phyloP scores from a whole-genome alignment of 1,140 invertebrate genomes.

The Pteromalus puparum region DNA sequence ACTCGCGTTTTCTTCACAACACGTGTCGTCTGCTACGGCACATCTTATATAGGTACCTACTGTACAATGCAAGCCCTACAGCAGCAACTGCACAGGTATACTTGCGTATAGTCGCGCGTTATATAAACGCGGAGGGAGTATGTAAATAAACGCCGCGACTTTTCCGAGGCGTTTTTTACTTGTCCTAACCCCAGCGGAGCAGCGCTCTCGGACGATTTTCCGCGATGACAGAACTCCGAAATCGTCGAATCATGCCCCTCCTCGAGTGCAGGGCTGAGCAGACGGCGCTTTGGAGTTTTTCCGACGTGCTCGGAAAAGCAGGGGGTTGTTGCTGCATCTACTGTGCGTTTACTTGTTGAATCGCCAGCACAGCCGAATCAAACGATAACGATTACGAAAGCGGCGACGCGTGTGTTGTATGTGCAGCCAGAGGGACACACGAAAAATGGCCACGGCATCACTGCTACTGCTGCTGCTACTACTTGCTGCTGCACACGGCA shows the following conservation, averaged over 20 bases:
- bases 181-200: no score
- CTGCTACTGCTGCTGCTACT: conserved; percentile 54
- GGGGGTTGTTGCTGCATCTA: no score
- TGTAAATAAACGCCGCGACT: conserved; percentile 36
- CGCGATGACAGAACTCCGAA: neutral
- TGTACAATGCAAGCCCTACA: neutral
- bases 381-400: conserved; percentile 74
- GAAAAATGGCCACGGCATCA: conserved; percentile 74
- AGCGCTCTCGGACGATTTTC: no score
- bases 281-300: no score
- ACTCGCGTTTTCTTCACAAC: neutral
- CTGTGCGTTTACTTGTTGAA: conserved; percentile 70
- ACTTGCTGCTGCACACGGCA: conserved; percentile 55
- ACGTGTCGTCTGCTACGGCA: conserved; percentile 44
- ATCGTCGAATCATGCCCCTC: neutral
- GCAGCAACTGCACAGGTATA: neutral
- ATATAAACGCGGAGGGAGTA: conserved; percentile 12
- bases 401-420: conserved; percentile 25
- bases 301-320: no score
- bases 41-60: neutral
- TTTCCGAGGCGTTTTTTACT: neutral
- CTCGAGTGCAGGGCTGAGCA: no score
- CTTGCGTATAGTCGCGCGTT: neutral
- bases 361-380: conserved; percentile 58
- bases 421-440: conserved; percentile 53